These are phyloP conservation scores for Papio anubis DNA, from an alignment of 2,113 vertebrate genomes.

Conservation along the genomic window DNA sequence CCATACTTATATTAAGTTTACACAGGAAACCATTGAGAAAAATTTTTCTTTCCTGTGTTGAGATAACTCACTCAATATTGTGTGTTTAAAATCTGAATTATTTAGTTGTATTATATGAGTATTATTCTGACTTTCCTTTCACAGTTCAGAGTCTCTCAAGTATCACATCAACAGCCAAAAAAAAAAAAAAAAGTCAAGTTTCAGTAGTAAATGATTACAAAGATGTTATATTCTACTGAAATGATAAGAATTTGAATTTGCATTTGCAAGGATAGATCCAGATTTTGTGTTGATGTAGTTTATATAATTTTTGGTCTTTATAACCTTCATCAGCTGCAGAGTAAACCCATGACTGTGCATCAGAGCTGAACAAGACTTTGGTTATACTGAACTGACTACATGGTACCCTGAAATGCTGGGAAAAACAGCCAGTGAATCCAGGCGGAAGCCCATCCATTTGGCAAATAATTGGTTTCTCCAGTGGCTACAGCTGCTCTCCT, in stretches of 20 bases:
- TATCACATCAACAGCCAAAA: background rate
- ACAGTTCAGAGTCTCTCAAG: background rate
- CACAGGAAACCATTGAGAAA: background rate
- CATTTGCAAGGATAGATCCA: background rate
- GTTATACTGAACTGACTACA: background rate
- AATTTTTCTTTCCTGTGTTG: background rate
- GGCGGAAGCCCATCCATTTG: constrained; percentile 68
- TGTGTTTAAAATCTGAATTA: background rate
- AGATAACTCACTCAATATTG: background rate
- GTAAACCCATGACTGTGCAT: background rate
- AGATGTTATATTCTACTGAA: background rate
- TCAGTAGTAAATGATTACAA: background rate
- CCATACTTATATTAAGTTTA: background rate
- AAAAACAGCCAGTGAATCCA: constrained; percentile 38
- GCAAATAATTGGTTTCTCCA: constrained; percentile 71
- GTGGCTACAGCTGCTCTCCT: constrained; percentile 81
- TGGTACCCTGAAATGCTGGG: background rate
- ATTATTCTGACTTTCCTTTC: background rate
- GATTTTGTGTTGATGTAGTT: background rate
- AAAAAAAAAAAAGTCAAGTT: background rate
- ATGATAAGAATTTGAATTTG: background rate
- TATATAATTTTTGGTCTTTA: background rate
- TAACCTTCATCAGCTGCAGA: background rate
- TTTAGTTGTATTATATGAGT: background rate
- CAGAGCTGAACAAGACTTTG: constrained; percentile 13